Percentiles rank a stretch among this genome's conserved stretches.
These are phyloP conservation scores for Melitaea cinxia DNA, from an alignment of 1,140 invertebrate genomes.

Conservation along the genomic window DNA sequence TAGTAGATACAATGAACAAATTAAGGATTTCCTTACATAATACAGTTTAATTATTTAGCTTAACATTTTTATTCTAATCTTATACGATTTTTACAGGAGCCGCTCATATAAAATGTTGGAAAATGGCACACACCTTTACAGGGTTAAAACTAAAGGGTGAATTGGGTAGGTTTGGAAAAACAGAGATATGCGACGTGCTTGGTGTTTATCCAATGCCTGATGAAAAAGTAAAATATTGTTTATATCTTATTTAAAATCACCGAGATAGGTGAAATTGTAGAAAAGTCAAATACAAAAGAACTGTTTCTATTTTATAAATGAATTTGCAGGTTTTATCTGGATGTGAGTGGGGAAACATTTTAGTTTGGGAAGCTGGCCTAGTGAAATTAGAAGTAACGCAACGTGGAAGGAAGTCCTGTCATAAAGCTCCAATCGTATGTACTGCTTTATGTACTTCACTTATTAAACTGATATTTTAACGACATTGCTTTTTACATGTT, in stretches of 20 bases:
- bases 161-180: slow-evolving; percentile 93
- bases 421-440: slow-evolving; percentile 87
- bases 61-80: background rate
- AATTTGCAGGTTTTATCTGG: slow-evolving; percentile 88
- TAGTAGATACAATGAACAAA: too few relatives aligned
- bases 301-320: too few relatives aligned
- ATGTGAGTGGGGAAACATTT: slow-evolving; percentile 93
- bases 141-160: slow-evolving; percentile 94
- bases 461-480: background rate
- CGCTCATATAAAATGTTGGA: slow-evolving; percentile 95
- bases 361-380: slow-evolving; percentile 93
- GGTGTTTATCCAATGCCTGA: slow-evolving; percentile 92
- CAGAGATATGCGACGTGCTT: slow-evolving; percentile 93
- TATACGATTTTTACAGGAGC: slow-evolving; percentile 69
- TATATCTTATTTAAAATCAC: background rate
- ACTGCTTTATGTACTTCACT: background rate
- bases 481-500: too few relatives aligned
- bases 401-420: slow-evolving; percentile 87
- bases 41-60: too few relatives aligned
- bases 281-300: too few relatives aligned
- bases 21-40: too few relatives aligned
- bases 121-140: slow-evolving; percentile 94
- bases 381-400: slow-evolving; percentile 91
- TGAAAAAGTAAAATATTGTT: slow-evolving; percentile 85
- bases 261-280: too few relatives aligned